Percentiles rank a stretch among this genome's conserved stretches.
These are phyloP conservation scores for Globicephala melas DNA, from an alignment of 2,113 vertebrate genomes.

Conservation along the genomic window DNA sequence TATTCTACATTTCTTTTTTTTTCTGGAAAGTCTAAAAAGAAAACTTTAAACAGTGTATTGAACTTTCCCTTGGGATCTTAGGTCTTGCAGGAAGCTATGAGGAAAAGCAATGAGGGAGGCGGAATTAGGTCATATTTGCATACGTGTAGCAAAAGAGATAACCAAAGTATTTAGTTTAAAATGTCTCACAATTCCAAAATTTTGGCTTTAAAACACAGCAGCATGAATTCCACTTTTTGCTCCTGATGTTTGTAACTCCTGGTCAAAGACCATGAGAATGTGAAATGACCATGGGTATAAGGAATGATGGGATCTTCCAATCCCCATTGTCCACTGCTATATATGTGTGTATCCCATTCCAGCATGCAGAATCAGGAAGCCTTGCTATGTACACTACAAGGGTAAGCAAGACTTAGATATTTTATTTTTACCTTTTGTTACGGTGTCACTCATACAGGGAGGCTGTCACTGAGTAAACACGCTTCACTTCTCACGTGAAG, in stretches of 20 bases:
- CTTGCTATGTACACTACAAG: neutral
- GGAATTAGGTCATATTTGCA: constrained; percentile 32
- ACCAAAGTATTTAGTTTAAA: constrained; percentile 35
- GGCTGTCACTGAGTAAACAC: neutral
- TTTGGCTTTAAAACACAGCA: neutral
- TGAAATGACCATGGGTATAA: neutral
- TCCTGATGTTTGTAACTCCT: neutral
- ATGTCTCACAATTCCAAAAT: neutral
- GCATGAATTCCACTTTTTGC: neutral
- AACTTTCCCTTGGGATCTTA: neutral
- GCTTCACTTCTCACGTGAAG: neutral
- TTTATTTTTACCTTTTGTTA: neutral
- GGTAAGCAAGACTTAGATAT: neutral
- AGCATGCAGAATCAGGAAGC: neutral
- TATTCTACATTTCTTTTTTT: neutral
- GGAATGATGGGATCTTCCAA: neutral
- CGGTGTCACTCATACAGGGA: neutral
- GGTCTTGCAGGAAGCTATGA: neutral
- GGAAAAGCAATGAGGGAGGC: neutral
- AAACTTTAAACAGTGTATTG: neutral
- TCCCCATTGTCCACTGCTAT: neutral
- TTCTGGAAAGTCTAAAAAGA: neutral
- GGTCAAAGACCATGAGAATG: neutral
- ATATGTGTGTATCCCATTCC: neutral
- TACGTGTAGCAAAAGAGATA: neutral